Percentiles rank a stretch among this genome's conserved stretches.
Conservation (phyloP, 2,888 invertebrate species). For the Coleophora deauratella region DNA sequence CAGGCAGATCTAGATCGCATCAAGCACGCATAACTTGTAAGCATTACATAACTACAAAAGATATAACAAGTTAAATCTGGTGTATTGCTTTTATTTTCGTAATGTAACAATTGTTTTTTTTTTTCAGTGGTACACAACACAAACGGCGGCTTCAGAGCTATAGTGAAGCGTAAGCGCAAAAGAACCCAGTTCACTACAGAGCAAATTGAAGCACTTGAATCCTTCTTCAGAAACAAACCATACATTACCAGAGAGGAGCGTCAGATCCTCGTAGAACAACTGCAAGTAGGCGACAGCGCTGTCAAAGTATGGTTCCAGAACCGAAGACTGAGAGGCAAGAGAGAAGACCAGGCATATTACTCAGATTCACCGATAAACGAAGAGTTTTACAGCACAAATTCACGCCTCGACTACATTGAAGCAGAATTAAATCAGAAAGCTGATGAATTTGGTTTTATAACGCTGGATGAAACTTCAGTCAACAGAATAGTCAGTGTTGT, state of each 20-base stretch:
- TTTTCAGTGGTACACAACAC: slow-evolving; percentile 22
- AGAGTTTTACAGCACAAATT: background rate
- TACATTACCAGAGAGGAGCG: slow-evolving; percentile 82
- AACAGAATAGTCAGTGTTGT: slow-evolving; percentile 31
- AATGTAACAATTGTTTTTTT: background rate
- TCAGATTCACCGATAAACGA: slow-evolving; percentile 5
- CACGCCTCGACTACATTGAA: slow-evolving; percentile 32
- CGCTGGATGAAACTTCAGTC: slow-evolving; percentile 34
- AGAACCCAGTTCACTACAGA: slow-evolving; percentile 83
- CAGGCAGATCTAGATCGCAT: no score
- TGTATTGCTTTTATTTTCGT: no score
- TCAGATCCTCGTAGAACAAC: slow-evolving; percentile 74
- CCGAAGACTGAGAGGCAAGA: slow-evolving; percentile 78
- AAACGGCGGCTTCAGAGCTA: slow-evolving; percentile 21
- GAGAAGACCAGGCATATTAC: slow-evolving; percentile 32
- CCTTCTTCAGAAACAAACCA: slow-evolving; percentile 77
- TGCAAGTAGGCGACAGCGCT: slow-evolving; percentile 79
- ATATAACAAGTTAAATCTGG: no score
- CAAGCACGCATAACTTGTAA: slow-evolving; percentile 10
- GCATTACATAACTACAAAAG: no score
- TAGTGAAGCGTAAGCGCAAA: slow-evolving; percentile 71
- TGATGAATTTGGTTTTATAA: slow-evolving; percentile 37
- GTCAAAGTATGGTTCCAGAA: slow-evolving; percentile 89
- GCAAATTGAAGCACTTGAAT: slow-evolving; percentile 81
- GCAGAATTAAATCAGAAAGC: slow-evolving; percentile 30